phyloP scores from a whole-genome alignment of 1,140 invertebrate genomes.

The Mya arenaria region DNA sequence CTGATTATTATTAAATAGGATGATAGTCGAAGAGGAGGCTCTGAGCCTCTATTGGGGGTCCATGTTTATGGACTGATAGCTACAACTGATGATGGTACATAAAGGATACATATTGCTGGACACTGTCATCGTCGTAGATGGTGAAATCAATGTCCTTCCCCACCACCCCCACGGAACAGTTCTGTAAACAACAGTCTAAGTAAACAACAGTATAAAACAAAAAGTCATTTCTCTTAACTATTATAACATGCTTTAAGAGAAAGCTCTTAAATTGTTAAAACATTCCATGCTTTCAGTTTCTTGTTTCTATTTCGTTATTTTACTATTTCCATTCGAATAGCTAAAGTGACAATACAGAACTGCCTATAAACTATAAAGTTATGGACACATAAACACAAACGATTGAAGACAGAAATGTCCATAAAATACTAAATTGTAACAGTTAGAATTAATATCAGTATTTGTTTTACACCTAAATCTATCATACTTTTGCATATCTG shows the following conservation, averaged over 20 bases:
- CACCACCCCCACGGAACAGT: constrained; percentile 95
- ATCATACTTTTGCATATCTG: too few species aligned
- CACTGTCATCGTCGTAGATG: constrained; percentile 90
- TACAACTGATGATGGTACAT: too few species aligned
- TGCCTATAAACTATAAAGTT: neutral
- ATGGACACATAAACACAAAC: too few species aligned
- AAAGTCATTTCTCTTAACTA: neutral
- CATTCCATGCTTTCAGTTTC: neutral
- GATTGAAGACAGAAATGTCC: too few species aligned
- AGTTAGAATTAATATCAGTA: too few species aligned
- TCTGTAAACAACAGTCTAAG: constrained; percentile 86
- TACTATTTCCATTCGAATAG: too few species aligned
- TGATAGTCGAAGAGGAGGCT: too few species aligned
- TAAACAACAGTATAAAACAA: neutral
- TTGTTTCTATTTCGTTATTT: neutral
- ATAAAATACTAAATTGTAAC: neutral
- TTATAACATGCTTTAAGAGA: neutral
- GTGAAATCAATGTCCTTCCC: constrained; percentile 91
- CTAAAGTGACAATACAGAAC: neutral
- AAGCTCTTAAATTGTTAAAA: neutral
- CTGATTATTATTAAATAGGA: too few species aligned
- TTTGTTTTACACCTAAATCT: too few species aligned
- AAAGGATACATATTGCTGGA: constrained; percentile 84
- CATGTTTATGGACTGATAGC: too few species aligned
- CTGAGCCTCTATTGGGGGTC: too few species aligned